phyloP scores from a whole-genome alignment of 2,888 invertebrate species.

The Lamellibrachia satsuma region DNA sequence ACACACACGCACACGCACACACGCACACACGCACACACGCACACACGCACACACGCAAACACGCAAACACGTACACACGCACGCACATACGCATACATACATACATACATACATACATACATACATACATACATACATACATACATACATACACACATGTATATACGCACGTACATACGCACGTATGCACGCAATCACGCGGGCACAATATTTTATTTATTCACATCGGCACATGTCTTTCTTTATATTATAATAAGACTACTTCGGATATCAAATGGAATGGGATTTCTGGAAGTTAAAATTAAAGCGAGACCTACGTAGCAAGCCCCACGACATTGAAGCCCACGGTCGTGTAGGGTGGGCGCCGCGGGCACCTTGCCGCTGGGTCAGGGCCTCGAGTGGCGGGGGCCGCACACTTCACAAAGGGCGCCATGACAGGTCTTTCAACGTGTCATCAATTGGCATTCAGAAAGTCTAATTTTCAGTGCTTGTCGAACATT shows the following conservation, averaged over 20 bases:
- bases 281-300: background rate
- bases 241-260: background rate
- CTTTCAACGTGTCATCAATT: background rate
- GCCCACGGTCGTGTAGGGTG: background rate
- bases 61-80: no score
- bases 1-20: no score
- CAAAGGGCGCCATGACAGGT: background rate
- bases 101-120: no score
- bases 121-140: no score
- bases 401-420: background rate
- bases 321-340: background rate
- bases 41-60: no score
- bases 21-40: no score
- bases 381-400: background rate
- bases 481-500: slow-evolving; percentile 13
- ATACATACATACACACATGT: no score
- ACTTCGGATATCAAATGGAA: no score
- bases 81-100: no score
- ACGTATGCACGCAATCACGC: no score
- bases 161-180: no score
- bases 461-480: background rate
- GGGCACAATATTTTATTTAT: no score
- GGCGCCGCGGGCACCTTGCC: background rate
- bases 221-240: background rate
- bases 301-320: background rate